These are phyloP conservation scores for Euwallacea fornicatus DNA, from an alignment of 1,140 invertebrate species.

Conservation along the genomic window DNA sequence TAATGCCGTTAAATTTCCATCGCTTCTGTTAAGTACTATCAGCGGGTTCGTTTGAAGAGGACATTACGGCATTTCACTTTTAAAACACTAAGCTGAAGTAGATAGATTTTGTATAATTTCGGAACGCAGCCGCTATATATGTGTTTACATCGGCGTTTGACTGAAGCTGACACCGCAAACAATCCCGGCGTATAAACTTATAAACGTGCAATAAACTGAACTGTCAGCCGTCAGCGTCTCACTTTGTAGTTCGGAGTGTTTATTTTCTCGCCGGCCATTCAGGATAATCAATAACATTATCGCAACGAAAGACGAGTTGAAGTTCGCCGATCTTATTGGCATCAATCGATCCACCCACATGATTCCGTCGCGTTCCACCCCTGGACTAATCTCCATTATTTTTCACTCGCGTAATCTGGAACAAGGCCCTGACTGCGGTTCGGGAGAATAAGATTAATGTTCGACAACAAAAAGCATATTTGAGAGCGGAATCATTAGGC, in stretches of 20 bases:
- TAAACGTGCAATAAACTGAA: conserved; percentile 29
- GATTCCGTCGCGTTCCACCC: neutral
- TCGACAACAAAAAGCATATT: conserved; percentile 34
- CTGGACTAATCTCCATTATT: conserved; percentile 20
- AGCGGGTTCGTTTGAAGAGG: too few species aligned
- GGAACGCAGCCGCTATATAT: conserved; percentile 2
- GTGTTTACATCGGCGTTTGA: conserved; percentile 19
- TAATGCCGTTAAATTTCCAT: too few species aligned
- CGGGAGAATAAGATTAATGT: conserved; percentile 28
- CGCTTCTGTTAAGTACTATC: too few species aligned
- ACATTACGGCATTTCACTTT: too few species aligned
- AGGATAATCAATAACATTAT: conserved; percentile 28
- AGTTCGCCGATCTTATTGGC: neutral
- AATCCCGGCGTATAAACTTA: conserved; percentile 24
- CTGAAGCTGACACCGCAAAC: conserved; percentile 21
- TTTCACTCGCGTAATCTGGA: conserved; percentile 21
- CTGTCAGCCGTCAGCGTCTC: conserved; percentile 27
- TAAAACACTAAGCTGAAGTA: too few species aligned
- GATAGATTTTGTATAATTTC: neutral
- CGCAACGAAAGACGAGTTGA: conserved; percentile 8
- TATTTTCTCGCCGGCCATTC: conserved; percentile 6
- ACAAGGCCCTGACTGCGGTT: conserved; percentile 20
- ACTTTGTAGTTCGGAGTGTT: conserved; percentile 30
- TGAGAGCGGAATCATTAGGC: conserved; percentile 30
- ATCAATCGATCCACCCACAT: neutral